These are phyloP conservation scores for Tenthredo amoena DNA, from an alignment of 2,888 invertebrate species.

Conservation along the genomic window DNA sequence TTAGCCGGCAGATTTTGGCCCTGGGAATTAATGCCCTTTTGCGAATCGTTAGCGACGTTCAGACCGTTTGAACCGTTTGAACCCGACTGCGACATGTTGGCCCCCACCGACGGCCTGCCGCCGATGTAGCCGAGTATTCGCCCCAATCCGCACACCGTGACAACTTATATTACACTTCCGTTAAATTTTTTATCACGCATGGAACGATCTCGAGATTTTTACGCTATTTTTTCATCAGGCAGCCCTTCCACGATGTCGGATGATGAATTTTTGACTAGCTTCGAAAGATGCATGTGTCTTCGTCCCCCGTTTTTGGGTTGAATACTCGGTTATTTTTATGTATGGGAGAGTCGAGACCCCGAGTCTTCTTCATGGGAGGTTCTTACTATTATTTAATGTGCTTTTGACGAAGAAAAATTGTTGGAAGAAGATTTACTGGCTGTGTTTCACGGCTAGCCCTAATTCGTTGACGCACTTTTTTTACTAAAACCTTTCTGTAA, in stretches of 20 bases:
- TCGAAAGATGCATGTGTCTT: constrained; percentile 11
- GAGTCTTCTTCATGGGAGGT: background rate
- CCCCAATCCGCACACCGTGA: constrained; percentile 76
- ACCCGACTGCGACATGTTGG: constrained; percentile 75
- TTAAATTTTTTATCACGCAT: constrained; percentile 56
- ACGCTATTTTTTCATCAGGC: background rate
- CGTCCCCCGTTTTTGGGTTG: background rate
- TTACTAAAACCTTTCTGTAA: background rate
- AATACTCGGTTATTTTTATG: background rate
- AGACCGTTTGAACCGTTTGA: constrained; percentile 66
- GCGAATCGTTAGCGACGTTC: constrained; percentile 54
- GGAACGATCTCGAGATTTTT: constrained; percentile 33
- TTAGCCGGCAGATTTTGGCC: constrained; percentile 59
- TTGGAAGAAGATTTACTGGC: background rate
- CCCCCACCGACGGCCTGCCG: constrained; percentile 76
- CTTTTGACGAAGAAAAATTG: background rate
- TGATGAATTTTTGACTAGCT: constrained; percentile 14
- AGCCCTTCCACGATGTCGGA: background rate
- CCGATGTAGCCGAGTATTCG: constrained; percentile 77
- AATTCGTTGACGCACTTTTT: constrained; percentile 53
- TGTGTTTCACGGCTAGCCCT: background rate
- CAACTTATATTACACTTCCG: constrained; percentile 66
- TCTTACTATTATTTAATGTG: background rate
- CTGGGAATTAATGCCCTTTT: constrained; percentile 62
- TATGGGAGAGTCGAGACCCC: background rate